These are phyloP conservation scores for Labroides dimidiatus DNA, from an alignment of 2,797 vertebrate genomes.

Conservation along the genomic window DNA sequence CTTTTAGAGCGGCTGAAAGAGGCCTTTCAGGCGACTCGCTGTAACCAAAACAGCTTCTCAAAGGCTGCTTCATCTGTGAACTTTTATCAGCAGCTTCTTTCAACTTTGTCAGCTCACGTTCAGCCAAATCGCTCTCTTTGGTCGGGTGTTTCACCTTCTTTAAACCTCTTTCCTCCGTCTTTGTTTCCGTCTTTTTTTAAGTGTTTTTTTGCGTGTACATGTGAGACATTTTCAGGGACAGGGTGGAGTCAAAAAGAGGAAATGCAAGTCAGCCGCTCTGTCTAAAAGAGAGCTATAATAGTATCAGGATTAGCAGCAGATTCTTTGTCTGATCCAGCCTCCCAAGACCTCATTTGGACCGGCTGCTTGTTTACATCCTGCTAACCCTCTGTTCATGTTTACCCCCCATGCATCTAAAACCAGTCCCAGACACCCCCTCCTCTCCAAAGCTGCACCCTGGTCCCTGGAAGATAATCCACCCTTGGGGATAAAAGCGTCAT, in stretches of 20 bases:
- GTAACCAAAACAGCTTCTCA: slow-evolving; percentile 23
- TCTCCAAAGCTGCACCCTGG: slow-evolving; percentile 28
- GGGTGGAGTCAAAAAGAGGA: slow-evolving; percentile 45
- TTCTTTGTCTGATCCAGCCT: slow-evolving; percentile 78
- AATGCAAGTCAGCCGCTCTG: slow-evolving; percentile 26
- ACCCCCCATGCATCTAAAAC: slow-evolving; percentile 17
- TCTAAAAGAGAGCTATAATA: slow-evolving; percentile 63
- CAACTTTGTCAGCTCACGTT: slow-evolving; percentile 2
- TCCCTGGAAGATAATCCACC: slow-evolving; percentile 60
- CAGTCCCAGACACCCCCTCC: slow-evolving; percentile 29
- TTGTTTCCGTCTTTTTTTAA: slow-evolving; percentile 2
- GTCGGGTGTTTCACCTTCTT: not conserved
- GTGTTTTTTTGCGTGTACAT: not conserved
- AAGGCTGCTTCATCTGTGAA: slow-evolving; percentile 15
- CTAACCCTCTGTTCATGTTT: slow-evolving; percentile 9
- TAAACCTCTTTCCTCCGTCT: not conserved
- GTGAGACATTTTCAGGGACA: slow-evolving; percentile 2
- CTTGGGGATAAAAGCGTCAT: slow-evolving; percentile 39
- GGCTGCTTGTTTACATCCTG: slow-evolving; percentile 63
- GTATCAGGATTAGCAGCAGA: slow-evolving; percentile 74
- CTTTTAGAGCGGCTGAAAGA: slow-evolving; percentile 29
- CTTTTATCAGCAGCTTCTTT: slow-evolving; percentile 41
- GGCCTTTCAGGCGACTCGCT: slow-evolving; percentile 4
- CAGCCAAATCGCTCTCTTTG: not conserved
- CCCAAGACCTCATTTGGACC: slow-evolving; percentile 40